Base-by-base conservation (phyloP, 1,140 invertebrate species). In the Nasonia giraulti region DNA sequence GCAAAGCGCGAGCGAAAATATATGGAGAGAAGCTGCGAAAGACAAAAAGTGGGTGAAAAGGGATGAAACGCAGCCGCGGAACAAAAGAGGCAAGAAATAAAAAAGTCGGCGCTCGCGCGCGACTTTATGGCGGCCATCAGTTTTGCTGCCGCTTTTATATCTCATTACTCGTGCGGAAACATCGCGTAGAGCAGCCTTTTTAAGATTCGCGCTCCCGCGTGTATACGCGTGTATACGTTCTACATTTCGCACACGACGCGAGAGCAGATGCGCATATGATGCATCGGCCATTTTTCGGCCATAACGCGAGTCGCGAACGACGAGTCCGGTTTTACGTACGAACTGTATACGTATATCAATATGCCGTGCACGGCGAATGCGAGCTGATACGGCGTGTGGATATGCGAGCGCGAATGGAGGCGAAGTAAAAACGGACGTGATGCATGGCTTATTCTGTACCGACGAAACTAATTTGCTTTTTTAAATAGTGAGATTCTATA, bases 141-240 rank as follows among this genome's bases (percentile, higher is more conserved):
- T 66, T 76, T 55, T 44, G 23, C 27, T 62, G 71, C 33, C 55
- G 55, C 55, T 62, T 82, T 82, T 82, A 76, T 82, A 47, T 76
- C 50, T 82, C 81, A 76, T 82, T 82, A 82, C 73, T 66, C 23
- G 17, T 27, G 44, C 44, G 40, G 20, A 37, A 77, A 31, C 44
- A 44, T 50, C 47, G 75, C 40, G 75, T 75, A 75, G 55, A 74
- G 17, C 23, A 55, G 37, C 27, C 44, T 74, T 74, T 80, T 74
- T 62, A 55, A 74, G 68, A 81, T 74, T 82, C 47, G 27, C 69
- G n/a, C 33, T 37, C 11, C 8, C 6, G 73, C 20, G 14, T 62
- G n/a, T n/a, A 44, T 44, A 44, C 27, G 27, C 8, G 8, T 40
- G 8, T 40, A 40, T 10, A 40, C 8, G 40, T 40, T 27, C 27